These are phyloP conservation scores for Apus apus DNA, from an alignment of 2,113 vertebrate species.

Conservation along the genomic window DNA sequence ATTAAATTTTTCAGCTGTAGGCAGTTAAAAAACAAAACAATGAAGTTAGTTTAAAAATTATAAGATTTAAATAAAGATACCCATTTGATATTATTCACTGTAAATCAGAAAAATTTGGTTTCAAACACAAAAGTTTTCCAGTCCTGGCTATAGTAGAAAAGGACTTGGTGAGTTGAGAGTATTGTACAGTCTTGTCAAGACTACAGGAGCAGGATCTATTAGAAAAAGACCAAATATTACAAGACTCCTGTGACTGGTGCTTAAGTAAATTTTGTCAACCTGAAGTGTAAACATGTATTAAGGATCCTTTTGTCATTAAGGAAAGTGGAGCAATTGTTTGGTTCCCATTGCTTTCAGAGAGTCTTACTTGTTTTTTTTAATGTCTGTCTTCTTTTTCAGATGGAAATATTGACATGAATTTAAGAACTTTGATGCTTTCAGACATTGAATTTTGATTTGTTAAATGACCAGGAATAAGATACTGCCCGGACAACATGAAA, in stretches of 20 bases:
- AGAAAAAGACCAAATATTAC: not conserved
- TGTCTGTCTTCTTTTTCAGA: conserved; percentile 66
- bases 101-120: not conserved
- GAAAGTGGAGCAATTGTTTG: not conserved
- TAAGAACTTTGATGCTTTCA: conserved; percentile 56
- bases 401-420: conserved; percentile 49
- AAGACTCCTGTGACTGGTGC: fast-evolving
- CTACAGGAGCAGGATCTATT: not conserved
- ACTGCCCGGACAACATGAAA: conserved; percentile 60
- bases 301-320: not conserved
- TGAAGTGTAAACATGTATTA: not conserved
- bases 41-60: not conserved
- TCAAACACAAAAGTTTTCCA: not conserved
- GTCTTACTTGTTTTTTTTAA: not conserved
- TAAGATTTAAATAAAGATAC: not conserved
- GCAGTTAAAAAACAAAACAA: not conserved
- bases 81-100: not conserved
- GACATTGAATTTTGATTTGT: conserved; percentile 17
- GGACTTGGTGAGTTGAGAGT: not conserved
- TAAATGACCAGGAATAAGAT: conserved; percentile 42
- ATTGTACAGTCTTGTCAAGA: not conserved
- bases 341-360: not conserved
- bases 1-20: not conserved
- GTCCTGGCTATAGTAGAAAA: not conserved
- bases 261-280: not conserved